Evolutionary conservation across 2,888 invertebrate genomes (phyloP).

Genomic region (Monochamus alternatus): DNA sequence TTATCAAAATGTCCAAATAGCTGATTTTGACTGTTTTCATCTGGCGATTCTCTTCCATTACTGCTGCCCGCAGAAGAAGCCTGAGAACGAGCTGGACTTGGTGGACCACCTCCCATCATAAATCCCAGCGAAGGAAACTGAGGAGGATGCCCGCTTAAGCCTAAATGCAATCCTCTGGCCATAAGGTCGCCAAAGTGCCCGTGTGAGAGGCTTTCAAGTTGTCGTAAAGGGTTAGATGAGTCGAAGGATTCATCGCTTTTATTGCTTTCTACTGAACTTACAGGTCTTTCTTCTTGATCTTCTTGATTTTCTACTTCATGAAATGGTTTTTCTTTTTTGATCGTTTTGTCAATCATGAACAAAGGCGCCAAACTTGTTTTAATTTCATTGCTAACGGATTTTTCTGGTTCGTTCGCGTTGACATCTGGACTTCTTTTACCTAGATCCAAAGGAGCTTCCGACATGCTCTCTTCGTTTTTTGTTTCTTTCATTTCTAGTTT

Average conservation of each 20-base stretch:
- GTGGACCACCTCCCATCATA: slow-evolving; percentile 74
- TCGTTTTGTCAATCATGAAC: slow-evolving; percentile 66
- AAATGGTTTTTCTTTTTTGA: slow-evolving; percentile 68
- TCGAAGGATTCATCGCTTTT: slow-evolving; percentile 77
- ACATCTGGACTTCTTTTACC: slow-evolving; percentile 71
- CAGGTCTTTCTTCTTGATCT: slow-evolving; percentile 70
- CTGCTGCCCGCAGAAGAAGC: slow-evolving; percentile 76
- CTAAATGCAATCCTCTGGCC: slow-evolving; percentile 68
- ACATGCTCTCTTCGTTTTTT: slow-evolving; percentile 54
- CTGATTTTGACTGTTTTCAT: slow-evolving; percentile 76
- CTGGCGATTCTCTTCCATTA: slow-evolving; percentile 74
- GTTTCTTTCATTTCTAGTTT: slow-evolving; percentile 49
- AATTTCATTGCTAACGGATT: slow-evolving; percentile 64
- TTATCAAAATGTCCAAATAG: slow-evolving; percentile 83
- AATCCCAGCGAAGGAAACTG: slow-evolving; percentile 71
- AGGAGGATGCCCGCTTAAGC: slow-evolving; percentile 66
- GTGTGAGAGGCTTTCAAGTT: slow-evolving; percentile 86
- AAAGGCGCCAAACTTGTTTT: slow-evolving; percentile 70
- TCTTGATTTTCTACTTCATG: slow-evolving; percentile 64
- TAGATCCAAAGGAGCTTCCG: slow-evolving; percentile 68
- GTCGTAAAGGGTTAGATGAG: slow-evolving; percentile 81
- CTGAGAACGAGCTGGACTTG: slow-evolving; percentile 76
- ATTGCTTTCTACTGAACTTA: slow-evolving; percentile 74
- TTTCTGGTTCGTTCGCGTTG: slow-evolving; percentile 69
- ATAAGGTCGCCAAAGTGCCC: slow-evolving; percentile 79